These are phyloP conservation scores for Alectoris magna DNA, from an alignment of 2,797 vertebrate genomes.

Conservation along the genomic window DNA sequence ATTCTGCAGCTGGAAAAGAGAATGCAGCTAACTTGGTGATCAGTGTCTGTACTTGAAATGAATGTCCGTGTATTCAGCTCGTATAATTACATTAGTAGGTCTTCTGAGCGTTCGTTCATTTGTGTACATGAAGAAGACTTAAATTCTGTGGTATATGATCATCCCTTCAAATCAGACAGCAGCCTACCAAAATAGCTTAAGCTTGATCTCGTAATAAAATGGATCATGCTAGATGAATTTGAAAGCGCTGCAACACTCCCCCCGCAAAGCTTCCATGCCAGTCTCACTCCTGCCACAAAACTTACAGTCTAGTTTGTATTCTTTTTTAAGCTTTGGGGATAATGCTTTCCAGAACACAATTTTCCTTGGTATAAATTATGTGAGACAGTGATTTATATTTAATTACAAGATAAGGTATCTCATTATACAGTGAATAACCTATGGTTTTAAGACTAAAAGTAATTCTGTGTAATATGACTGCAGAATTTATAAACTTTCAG, in stretches of 20 bases:
- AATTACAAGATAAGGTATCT: neutral
- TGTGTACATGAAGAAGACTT: neutral
- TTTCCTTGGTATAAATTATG: neutral
- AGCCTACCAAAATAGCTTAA: neutral
- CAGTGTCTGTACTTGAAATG: neutral
- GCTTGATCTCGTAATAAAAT: neutral
- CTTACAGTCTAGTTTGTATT: neutral
- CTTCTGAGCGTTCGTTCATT: neutral
- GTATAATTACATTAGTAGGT: neutral
- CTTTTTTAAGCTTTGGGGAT: neutral
- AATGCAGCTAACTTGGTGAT: neutral
- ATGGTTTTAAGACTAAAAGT: neutral
- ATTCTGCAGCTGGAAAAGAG: neutral
- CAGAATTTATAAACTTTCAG: neutral
- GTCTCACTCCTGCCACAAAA: neutral
- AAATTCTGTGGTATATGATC: neutral
- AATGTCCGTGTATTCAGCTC: neutral
- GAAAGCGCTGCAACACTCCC: rapidly evolving
- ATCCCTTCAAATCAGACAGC: neutral
- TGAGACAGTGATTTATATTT: neutral
- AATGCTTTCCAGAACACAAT: neutral
- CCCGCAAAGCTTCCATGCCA: neutral
- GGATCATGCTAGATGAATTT: neutral
- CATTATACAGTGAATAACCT: neutral
- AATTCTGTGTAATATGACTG: neutral